Base-by-base conservation (phyloP, 2,113 vertebrate genomes). In the Regulus satrapa region DNA sequence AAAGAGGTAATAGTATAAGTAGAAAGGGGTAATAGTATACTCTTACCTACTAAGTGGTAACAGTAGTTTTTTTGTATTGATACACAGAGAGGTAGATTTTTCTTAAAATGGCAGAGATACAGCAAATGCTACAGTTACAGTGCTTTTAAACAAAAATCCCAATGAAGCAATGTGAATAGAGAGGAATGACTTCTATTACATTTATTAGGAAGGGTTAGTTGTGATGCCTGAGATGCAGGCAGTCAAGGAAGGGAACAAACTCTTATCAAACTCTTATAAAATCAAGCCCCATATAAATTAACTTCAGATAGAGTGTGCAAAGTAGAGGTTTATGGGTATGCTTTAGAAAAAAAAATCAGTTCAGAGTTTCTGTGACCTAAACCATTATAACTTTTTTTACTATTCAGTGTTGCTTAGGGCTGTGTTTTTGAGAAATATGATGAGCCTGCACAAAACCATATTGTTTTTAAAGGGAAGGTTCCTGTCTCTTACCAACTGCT, bases 121-220 rank as follows among this genome's bases (percentile, higher is more conserved):
- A 48, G 49, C 24, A 61, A 48, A 52, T 86, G 58, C 28, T 18
- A 9, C 20, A 48, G 58, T 6, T 45, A 26, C 0, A 0, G 12
- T 62, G 32, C 29, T 51, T 80, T 89, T 69, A 45, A 89, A 41
- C 45, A 61, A 45, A n/a, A 86, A 40, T 12, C 68, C 5, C 36
- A 56, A 3, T 23, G 40, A 48, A 7, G 48, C 52, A 51, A 55
- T 64, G 12, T 74, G 51, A 81, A 71, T 81, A 66, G 69, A 61
- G 29, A 74, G 11, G 15, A 62, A 17, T 54, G 14, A 56, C 28
- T 72, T 79, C 5, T 43, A 1, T 26, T 5, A 36, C 12, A 17
- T 80, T 38, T 62, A 10, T 54, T 61, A 54, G 43, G 46, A 62
- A 58, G 32, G 32, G 10, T 55, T 68, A 19, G 17, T 49, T 79